Percentiles rank a stretch among this genome's conserved stretches.
Evolutionary conservation across 2,797 vertebrate species (phyloP).

Genomic region (Enteromius treurensis): DNA sequence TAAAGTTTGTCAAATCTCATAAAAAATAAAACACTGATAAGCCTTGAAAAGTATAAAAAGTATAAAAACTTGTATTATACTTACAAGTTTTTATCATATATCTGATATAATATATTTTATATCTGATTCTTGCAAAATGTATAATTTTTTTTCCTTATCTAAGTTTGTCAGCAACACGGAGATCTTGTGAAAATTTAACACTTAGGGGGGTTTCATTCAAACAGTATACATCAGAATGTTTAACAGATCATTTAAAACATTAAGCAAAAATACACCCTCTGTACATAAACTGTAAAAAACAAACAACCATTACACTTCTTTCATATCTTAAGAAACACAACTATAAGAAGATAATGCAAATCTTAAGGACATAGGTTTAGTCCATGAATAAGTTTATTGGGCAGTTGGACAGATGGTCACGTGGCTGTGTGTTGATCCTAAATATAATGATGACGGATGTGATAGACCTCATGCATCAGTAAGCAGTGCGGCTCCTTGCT

Average conservation of each 20-base stretch:
- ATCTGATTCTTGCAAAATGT: neutral
- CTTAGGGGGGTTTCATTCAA: neutral
- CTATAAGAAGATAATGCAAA: neutral
- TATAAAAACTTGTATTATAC: neutral
- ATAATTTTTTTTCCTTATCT: neutral
- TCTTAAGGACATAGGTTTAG: neutral
- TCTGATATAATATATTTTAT: neutral
- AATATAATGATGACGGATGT: constrained; percentile 61
- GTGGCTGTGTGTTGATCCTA: constrained; percentile 41
- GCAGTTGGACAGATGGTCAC: constrained; percentile 26
- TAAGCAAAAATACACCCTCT: neutral
- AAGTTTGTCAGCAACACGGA: neutral
- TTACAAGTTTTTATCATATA: neutral
- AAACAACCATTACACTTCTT: neutral
- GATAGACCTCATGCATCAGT: constrained; percentile 76
- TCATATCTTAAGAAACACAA: neutral
- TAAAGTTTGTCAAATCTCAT: neutral
- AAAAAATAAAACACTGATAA: neutral
- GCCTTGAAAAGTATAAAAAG: neutral
- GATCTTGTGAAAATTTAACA: neutral
- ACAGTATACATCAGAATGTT: neutral
- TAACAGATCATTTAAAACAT: neutral
- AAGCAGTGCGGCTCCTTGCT: constrained; percentile 75
- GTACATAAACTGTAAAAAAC: neutral
- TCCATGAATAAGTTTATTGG: neutral